A percentile compares a stretch with the other conserved stretches of the same genome.
Evolutionary conservation across 2,113 vertebrate genomes (phyloP).

Genomic region (Cinclus mexicanus): DNA sequence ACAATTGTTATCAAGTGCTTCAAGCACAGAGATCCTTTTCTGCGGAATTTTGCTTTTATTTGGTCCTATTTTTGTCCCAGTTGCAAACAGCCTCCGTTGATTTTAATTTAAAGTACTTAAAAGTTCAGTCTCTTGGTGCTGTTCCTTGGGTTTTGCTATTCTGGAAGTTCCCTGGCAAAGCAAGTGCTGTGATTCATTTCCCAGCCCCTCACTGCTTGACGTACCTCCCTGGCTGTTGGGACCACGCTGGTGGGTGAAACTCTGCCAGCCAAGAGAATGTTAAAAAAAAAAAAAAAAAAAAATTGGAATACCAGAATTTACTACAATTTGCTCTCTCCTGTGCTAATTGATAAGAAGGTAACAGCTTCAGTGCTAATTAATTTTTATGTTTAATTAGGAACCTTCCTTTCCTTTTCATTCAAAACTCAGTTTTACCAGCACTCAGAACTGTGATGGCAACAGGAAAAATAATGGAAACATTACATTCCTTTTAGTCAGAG

Average conservation of each 20-base stretch:
- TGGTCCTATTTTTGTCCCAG: not conserved
- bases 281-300: not conserved
- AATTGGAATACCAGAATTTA: accelerated
- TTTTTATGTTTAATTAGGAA: not conserved
- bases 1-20: not conserved
- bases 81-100: not conserved
- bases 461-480: not conserved
- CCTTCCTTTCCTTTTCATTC: not conserved
- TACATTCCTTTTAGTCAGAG: not conserved
- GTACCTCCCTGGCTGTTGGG: not conserved
- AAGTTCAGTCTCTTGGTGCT: accelerated
- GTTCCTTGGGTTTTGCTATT: not conserved
- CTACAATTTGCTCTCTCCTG: not conserved
- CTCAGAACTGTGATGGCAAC: not conserved
- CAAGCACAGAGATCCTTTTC: accelerated
- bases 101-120: not conserved
- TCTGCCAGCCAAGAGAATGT: not conserved
- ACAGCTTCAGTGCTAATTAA: not conserved
- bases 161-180: not conserved
- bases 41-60: not conserved
- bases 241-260: accelerated
- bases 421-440: not conserved
- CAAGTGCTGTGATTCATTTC: not conserved
- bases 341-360: not conserved
- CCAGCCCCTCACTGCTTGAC: not conserved